Base-by-base conservation (phyloP, 2,888 invertebrate species). In the Pandemis cinnamomeana region DNA sequence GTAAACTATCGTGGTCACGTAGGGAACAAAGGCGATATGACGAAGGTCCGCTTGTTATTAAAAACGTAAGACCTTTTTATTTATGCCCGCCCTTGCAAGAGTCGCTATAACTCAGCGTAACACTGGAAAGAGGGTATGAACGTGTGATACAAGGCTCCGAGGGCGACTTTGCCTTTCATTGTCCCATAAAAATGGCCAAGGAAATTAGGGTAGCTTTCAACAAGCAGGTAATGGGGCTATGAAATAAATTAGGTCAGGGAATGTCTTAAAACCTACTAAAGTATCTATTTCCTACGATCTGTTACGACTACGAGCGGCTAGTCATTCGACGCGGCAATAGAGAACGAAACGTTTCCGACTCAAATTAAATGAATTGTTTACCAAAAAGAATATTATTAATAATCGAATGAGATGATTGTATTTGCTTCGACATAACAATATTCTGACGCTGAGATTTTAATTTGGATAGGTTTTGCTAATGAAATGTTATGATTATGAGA, bases 21-120 rank as follows among this genome's bases (percentile, higher is more conserved):
- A 86, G 84, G 83, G 83, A 84, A 87, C 87, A 89, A 88, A 83
- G 82, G 84, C 80, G 83, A 83, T 88, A 88, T 89, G 89, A 89
- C 87, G 86, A 80, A 88, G 89, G 89, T 87, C 83, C 78, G 79
- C 80, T 84, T 87, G 88, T 88, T 88, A 89, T 89, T 89, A 80
- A 89, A 89, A 89, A 85, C 82, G 86, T 84, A 82, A 84, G 81
- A 78, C 83, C 83, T 82, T 84, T 87, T 87, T 88, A 87, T 89
- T 87, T 87, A 88, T 87, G 81, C 79, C 80, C 77, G 67, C 77
- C 78, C 80, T 77, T 75, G 68, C 78, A 81, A 82, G 51, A 80
- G 82, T 81, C 81, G 78, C 77, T 71, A 76, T 77, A 70, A 76
- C 73, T 71, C 73, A 78, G 77, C 75, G 76, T 68, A 51, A 76